Evolutionary conservation across 2,888 invertebrate genomes (phyloP).

Genomic region (Coenonympha glycerion): DNA sequence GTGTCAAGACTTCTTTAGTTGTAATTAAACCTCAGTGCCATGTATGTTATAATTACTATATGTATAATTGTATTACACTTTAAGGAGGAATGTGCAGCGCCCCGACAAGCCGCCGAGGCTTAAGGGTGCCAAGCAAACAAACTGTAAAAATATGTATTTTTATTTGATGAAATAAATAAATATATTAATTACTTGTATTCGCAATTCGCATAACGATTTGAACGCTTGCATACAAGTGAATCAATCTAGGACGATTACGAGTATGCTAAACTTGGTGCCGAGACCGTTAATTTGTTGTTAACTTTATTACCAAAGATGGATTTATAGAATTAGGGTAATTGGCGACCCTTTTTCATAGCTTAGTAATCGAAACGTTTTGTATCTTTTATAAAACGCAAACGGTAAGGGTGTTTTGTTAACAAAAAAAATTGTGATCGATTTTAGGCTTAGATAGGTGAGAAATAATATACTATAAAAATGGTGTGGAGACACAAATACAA

Average conservation of each 20-base stretch:
- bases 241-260: conserved; percentile 14
- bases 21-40: too few species aligned
- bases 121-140: too few species aligned
- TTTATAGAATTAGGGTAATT: conserved; percentile 52
- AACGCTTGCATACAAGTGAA: conserved; percentile 25
- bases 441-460: conserved; percentile 61
- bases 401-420: conserved; percentile 61
- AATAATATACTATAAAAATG: too few species aligned
- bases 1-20: too few species aligned
- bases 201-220: conserved; percentile 21
- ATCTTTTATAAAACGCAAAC: conserved; percentile 68
- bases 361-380: conserved; percentile 68
- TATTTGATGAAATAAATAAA: conserved; percentile 31
- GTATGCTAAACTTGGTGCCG: conserved; percentile 46
- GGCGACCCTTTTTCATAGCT: conserved; percentile 60
- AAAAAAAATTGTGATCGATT: conserved; percentile 66
- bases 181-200: conserved; percentile 20
- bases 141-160: too few species aligned
- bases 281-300: conserved; percentile 61
- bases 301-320: conserved; percentile 73
- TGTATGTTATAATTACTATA: too few species aligned
- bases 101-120: too few species aligned
- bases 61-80: too few species aligned
- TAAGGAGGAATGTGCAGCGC: too few species aligned
- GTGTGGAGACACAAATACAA: conserved; percentile 31